Evolutionary conservation across 2,113 vertebrate species (phyloP), one percentile per base, ranked within the genome.

Genomic region (Oncorhynchus gorbuscha): DNA sequence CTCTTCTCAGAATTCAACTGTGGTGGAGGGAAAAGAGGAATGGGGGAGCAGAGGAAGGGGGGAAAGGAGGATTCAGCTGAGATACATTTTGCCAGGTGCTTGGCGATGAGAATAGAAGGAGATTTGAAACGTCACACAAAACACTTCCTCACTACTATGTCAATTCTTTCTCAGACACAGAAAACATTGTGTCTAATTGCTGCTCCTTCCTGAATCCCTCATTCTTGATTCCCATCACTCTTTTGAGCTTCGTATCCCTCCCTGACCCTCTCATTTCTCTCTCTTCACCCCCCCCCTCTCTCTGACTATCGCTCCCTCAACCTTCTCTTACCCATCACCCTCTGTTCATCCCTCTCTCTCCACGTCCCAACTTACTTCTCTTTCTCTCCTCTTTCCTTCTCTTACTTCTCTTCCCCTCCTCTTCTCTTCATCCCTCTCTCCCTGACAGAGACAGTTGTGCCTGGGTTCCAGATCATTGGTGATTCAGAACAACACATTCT

Each of bases 161-260:
- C 8, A 45, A 81, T 76, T 79, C 73, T 79, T 87, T 77, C 86
- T 70, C 73, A 76, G 1, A 81, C 81, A 81, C 74, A 35, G 12
- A 80, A 72, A 76, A 26, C 82, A 82, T 82, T 89, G 2, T 45
- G 2, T 45, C 9, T 45, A 45, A 45, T 45, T 45, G 3, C 9
- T 45, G 9, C 84, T 76, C 78, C 88, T 84, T 55, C 64, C 75
- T 7, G 79, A 90, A 89, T 92, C 83, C 85, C 88, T 89, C 80
- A 75, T 88, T 89, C 85, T 89, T 89, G 80, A 76, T 88, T 88
- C 85, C 89, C 45, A 35, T 83, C 83, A 73, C 77, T 13, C 85
- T 90, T 87, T 81, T 82, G 83, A 81, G 77, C 81, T 62, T 77
- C 84, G 80, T 22, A n/a, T 22, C 18, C 18, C 59, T 61, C 59